Percentiles rank a stretch among this genome's conserved stretches.
phyloP scores from a whole-genome alignment of 2,888 invertebrate genomes.

The Mimachlamys varia region DNA sequence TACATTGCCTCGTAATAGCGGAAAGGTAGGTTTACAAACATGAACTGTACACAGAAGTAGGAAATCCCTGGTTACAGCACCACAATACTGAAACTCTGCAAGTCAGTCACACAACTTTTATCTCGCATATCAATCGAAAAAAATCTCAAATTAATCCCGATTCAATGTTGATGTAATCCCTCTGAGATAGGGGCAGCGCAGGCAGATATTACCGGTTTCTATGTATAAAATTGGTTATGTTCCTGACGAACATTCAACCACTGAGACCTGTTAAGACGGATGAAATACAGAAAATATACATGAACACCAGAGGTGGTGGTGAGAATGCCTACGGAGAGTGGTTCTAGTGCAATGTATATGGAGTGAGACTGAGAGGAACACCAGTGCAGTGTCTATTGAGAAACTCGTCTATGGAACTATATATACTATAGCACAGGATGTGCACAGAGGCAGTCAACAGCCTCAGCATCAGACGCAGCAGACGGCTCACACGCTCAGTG shows the following conservation, averaged over 20 bases:
- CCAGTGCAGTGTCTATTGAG: background rate
- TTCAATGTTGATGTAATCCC: constrained; percentile 3
- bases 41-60: background rate
- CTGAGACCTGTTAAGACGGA: background rate
- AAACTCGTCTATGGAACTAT: background rate
- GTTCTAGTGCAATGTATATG: background rate
- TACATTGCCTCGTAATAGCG: background rate
- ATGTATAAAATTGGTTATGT: background rate
- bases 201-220: background rate
- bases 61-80: background rate
- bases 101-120: background rate
- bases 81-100: background rate
- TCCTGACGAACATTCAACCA: constrained; percentile 17
- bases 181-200: background rate
- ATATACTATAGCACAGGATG: background rate
- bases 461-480: background rate
- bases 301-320: background rate
- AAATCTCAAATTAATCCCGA: background rate
- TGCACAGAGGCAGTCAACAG: background rate
- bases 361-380: background rate
- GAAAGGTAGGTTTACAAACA: background rate
- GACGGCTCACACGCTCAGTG: background rate
- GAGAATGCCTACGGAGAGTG: constrained; percentile 2
- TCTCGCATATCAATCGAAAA: background rate
- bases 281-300: background rate